Conservation (phyloP, 2,113 vertebrate genomes). For the Tragulus kanchil region DNA sequence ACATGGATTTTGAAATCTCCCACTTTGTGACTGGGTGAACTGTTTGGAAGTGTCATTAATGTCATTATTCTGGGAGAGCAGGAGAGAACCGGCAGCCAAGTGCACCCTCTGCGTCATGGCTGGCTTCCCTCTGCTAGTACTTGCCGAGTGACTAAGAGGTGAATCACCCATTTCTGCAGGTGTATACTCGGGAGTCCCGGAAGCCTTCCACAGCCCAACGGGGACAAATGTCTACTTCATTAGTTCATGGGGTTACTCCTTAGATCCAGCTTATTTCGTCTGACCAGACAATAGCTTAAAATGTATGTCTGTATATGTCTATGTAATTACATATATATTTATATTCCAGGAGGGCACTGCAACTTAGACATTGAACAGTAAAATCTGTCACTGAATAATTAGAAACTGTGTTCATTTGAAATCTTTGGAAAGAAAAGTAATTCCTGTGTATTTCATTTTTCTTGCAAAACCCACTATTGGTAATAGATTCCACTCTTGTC, state of each 20-base stretch:
- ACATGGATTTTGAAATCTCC: slow-evolving; percentile 85
- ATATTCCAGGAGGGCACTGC: not conserved
- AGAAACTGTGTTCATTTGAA: slow-evolving; percentile 68
- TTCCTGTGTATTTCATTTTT: slow-evolving; percentile 12
- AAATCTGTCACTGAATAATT: slow-evolving; percentile 76
- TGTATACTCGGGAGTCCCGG: slow-evolving; percentile 89
- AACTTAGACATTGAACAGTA: slow-evolving; percentile 78
- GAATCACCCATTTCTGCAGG: slow-evolving; percentile 92
- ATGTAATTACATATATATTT: not conserved
- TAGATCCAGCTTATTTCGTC: slow-evolving; percentile 85
- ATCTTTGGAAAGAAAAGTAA: slow-evolving; percentile 56
- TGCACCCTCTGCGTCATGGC: slow-evolving; percentile 76
- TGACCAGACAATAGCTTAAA: slow-evolving; percentile 78
- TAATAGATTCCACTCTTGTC: not conserved
- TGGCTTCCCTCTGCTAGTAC: slow-evolving; percentile 86
- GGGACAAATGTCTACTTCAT: slow-evolving; percentile 90
- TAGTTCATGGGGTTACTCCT: slow-evolving; percentile 90
- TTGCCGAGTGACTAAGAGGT: slow-evolving; percentile 90
- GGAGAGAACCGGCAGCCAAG: slow-evolving; percentile 84
- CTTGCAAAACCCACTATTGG: not conserved
- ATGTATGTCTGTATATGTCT: not conserved
- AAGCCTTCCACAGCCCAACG: slow-evolving; percentile 87
- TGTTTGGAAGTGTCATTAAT: slow-evolving; percentile 88
- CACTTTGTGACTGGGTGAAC: slow-evolving; percentile 86
- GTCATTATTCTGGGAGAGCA: slow-evolving; percentile 87